These are phyloP conservation scores for Numenius phaeopus DNA, from an alignment of 2,797 vertebrate species.

Conservation along the genomic window DNA sequence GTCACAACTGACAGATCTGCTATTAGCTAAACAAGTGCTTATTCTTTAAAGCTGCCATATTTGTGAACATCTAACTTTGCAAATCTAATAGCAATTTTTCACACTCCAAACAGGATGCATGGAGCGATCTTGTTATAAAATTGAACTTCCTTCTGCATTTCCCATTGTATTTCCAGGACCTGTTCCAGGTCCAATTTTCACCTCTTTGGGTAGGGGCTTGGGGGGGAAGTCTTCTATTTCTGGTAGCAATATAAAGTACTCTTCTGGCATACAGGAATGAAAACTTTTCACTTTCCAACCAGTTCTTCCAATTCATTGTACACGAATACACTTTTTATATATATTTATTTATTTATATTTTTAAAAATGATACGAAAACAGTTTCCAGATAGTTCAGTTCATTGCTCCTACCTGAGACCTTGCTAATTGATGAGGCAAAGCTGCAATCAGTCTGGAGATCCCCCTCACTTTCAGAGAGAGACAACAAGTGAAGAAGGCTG, in stretches of 20 bases:
- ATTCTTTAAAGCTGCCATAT: background rate
- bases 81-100: background rate
- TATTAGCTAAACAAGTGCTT: background rate
- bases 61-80: background rate
- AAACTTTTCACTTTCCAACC: background rate
- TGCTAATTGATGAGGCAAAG: conserved; percentile 44
- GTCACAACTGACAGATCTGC: background rate
- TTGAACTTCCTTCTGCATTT: background rate
- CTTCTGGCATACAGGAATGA: background rate
- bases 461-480: conserved; percentile 66
- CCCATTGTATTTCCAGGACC: background rate
- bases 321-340: background rate
- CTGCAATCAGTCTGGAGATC: conserved; percentile 61
- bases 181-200: background rate
- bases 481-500: conserved; percentile 2
- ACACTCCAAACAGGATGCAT: background rate
- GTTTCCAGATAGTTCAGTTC: background rate
- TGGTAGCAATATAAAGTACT: background rate
- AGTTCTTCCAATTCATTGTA: background rate
- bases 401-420: conserved; percentile 72
- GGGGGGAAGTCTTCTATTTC: background rate
- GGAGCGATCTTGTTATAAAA: background rate
- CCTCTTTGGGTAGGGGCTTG: background rate
- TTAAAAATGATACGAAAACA: background rate
- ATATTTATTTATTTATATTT: background rate